Evolutionary conservation across 2,888 invertebrate species (phyloP), one percentile per base, ranked within the genome.

Genomic region (Epinotia brunnichana): DNA sequence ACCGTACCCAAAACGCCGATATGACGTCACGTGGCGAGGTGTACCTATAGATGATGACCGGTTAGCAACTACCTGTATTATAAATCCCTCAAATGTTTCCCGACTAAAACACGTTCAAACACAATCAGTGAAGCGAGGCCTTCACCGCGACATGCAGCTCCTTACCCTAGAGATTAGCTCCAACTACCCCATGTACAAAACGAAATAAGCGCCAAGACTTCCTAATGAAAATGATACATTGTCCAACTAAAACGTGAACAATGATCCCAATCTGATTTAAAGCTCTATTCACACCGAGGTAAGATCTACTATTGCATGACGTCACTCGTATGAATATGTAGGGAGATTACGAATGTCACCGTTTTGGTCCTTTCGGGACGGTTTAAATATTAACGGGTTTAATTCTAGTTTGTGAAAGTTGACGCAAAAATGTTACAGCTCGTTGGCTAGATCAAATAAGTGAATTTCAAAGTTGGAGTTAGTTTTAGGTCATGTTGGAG

Each of bases 281-380:
- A 39, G 2, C 54, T 35, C 0, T 64, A 21, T 54, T 0, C 3
- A 15, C 15, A 21, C 4, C 0, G 21, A 11, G 2, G 11, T 54
- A 54, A 35, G 13, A 63, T 15, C 53, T 64, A 39, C 35, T 54
- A 39, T 39, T 35, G 39, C 51, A 15, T 39, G 53, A 39, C 35
- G 9, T 15, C 35, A 13, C 13, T 19, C 19, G n/a, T 54, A 70
- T 70, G 64, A 70, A 70, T 70, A 70, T 70, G 70, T 66, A 66
- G 39, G 13, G 17, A 24, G 70, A 70, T 64, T 70, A 59, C 64
- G 48, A 53, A 59, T 59, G 70, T 66, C 59, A 41, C n/a, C 53
- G 54, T 41, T 48, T 64, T 54, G 39, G 39, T 53, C 59, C 48
- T 64, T 59, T 70, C 24, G 59, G 59, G 17, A 35, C n/a, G 48